phyloP scores from a whole-genome alignment of 2,797 vertebrate genomes.

The Xyrichtys novacula region DNA sequence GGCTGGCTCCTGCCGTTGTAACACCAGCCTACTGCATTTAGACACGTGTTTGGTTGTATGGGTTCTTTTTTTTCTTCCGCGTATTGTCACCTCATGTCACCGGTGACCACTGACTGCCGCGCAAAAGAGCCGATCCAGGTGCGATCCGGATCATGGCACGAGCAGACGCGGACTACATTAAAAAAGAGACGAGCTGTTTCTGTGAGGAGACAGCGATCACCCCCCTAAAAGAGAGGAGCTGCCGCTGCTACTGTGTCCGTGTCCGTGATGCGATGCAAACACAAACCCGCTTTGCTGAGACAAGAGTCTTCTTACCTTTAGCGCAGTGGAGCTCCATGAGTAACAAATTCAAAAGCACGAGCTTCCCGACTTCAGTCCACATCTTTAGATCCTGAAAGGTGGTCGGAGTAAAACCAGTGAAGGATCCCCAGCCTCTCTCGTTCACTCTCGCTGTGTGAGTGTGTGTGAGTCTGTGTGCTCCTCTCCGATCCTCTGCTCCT shows the following conservation, averaged over 20 bases:
- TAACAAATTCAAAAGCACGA: constrained; percentile 83
- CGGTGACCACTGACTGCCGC: constrained; percentile 2
- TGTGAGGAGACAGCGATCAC: background rate
- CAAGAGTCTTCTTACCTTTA: constrained; percentile 78
- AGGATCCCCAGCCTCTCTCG: constrained; percentile 47
- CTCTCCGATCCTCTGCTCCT: constrained; percentile 26
- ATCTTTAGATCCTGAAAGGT: constrained; percentile 76
- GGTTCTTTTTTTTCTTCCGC: constrained; percentile 29
- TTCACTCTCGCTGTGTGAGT: constrained; percentile 32
- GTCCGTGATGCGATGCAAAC: constrained; percentile 18
- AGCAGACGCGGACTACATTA: background rate
- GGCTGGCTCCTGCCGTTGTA: background rate
- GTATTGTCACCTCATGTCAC: constrained; percentile 54
- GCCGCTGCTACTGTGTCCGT: background rate
- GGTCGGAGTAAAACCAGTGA: constrained; percentile 51
- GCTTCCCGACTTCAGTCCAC: constrained; percentile 83
- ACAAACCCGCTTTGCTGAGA: constrained; percentile 8
- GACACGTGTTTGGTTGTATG: constrained; percentile 54
- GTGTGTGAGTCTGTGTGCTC: too few relatives aligned
- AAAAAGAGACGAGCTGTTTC: constrained; percentile 1
- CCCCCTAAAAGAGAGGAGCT: background rate
- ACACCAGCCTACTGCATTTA: constrained; percentile 8
- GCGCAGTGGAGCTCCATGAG: constrained; percentile 78
- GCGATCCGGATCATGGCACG: background rate
- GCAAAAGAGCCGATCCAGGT: constrained; percentile 20